Conservation (phyloP, 2,113 vertebrate species). For the Hyperopisus bebe region DNA sequence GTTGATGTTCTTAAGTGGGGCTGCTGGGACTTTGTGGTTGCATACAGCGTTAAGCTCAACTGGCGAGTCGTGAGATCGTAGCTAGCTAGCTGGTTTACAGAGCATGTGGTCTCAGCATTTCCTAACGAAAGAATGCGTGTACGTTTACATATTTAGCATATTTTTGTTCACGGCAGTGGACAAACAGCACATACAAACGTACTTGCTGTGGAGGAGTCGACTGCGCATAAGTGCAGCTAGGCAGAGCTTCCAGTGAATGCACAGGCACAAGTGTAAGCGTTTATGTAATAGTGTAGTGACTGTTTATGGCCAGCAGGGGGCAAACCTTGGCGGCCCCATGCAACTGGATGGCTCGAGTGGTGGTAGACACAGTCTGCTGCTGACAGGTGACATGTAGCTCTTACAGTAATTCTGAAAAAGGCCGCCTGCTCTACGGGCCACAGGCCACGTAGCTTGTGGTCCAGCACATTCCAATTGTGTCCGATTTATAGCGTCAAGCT, state of each 20-base stretch:
- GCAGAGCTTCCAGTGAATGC: background rate
- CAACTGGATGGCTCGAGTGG: background rate
- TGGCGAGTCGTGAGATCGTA: background rate
- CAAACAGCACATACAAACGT: background rate
- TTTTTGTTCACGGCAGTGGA: background rate
- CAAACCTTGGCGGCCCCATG: background rate
- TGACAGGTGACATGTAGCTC: background rate
- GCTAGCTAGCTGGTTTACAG: background rate
- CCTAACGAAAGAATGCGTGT: background rate
- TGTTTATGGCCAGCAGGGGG: background rate
- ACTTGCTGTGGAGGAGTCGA: background rate
- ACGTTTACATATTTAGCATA: background rate
- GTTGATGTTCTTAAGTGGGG: background rate
- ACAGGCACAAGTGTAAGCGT: background rate
- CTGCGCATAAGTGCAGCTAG: background rate
- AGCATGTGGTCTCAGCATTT: background rate
- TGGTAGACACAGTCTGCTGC: background rate
- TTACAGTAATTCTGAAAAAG: background rate
- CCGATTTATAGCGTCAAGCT: background rate
- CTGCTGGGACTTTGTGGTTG: background rate
- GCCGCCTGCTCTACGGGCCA: background rate
- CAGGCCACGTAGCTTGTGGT: background rate
- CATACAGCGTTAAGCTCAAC: background rate
- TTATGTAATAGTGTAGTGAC: background rate
- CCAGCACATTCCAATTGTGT: background rate